These are phyloP conservation scores for Upupa epops DNA, from an alignment of 2,113 vertebrate genomes.

Conservation along the genomic window DNA sequence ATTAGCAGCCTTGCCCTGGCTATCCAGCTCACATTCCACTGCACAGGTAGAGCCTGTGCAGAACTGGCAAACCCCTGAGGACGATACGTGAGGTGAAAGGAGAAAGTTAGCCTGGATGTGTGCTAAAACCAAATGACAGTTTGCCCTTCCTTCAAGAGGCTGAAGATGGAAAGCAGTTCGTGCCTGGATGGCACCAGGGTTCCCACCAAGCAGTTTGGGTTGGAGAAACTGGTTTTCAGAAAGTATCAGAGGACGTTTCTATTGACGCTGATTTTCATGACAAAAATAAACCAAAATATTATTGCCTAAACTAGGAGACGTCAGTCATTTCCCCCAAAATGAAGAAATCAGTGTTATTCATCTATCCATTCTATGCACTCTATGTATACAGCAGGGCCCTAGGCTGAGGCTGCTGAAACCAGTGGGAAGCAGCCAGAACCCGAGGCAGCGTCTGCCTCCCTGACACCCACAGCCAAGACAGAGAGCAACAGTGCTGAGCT, in stretches of 20 bases:
- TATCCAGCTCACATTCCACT: conserved; percentile 44
- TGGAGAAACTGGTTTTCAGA: not conserved
- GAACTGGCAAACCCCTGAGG: conserved; percentile 36
- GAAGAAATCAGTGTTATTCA: not conserved
- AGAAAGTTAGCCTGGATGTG: not conserved
- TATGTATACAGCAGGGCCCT: rapidly evolving
- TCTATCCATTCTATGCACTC: too few relatives aligned
- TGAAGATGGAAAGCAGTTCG: not conserved
- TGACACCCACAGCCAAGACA: rapidly evolving
- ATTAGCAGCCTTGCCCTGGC: conserved; percentile 68
- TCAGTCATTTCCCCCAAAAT: not conserved
- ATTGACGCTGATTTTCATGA: not conserved
- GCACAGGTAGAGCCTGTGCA: not conserved
- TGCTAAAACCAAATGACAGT: not conserved
- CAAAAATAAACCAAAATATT: not conserved
- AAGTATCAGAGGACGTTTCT: not conserved
- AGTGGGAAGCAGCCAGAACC: rapidly evolving
- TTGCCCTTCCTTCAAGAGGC: not conserved
- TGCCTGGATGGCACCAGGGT: not conserved
- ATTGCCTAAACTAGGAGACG: not conserved
- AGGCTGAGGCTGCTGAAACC: too few relatives aligned
- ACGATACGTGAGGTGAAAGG: conserved; percentile 5
- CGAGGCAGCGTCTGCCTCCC: not conserved
- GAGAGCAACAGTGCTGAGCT: not conserved
- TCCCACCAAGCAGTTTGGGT: not conserved